Conservation (phyloP, 2,888 invertebrate species). For the Lasioglossum morio region DNA sequence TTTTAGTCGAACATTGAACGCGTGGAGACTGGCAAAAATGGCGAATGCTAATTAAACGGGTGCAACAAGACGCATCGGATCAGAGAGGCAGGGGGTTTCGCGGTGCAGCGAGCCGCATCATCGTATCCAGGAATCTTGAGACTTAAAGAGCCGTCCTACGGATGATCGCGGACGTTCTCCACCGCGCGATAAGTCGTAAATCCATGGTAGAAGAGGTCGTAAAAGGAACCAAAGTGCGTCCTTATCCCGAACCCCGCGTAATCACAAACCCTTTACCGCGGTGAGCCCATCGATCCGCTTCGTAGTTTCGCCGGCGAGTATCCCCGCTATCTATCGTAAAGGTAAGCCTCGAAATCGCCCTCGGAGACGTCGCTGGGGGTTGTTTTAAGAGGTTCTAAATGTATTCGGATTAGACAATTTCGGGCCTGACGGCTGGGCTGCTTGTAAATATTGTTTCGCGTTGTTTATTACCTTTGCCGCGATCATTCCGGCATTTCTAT, state of each 20-base stretch:
- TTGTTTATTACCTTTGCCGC: not conserved
- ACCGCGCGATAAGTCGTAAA: slow-evolving; percentile 80
- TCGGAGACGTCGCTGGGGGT: slow-evolving; percentile 43
- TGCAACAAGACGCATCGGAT: slow-evolving; percentile 21
- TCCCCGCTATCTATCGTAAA: slow-evolving; percentile 65
- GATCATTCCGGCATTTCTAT: not conserved
- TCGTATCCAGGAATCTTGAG: slow-evolving; percentile 66
- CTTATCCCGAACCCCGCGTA: slow-evolving; percentile 76
- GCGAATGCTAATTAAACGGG: slow-evolving; percentile 11
- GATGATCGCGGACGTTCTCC: slow-evolving; percentile 67
- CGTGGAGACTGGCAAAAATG: not conserved
- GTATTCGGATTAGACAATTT: slow-evolving; percentile 61
- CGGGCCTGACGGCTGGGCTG: not conserved
- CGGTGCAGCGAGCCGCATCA: slow-evolving; percentile 60
- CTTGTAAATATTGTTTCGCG: slow-evolving; percentile 14
- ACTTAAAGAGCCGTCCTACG: slow-evolving; percentile 61
- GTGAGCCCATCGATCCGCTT: slow-evolving; percentile 67
- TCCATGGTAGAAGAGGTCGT: slow-evolving; percentile 73
- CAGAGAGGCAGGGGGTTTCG: slow-evolving; percentile 30
- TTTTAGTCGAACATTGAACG: not conserved
- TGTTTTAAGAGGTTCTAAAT: slow-evolving; percentile 62
- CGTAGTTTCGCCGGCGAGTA: slow-evolving; percentile 62
- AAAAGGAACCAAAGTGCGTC: slow-evolving; percentile 71
- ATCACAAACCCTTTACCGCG: slow-evolving; percentile 80
- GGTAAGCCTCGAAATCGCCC: slow-evolving; percentile 63